Conservation (phyloP, 2,113 vertebrate species). For the mouse (Mus musculus) region DNA sequence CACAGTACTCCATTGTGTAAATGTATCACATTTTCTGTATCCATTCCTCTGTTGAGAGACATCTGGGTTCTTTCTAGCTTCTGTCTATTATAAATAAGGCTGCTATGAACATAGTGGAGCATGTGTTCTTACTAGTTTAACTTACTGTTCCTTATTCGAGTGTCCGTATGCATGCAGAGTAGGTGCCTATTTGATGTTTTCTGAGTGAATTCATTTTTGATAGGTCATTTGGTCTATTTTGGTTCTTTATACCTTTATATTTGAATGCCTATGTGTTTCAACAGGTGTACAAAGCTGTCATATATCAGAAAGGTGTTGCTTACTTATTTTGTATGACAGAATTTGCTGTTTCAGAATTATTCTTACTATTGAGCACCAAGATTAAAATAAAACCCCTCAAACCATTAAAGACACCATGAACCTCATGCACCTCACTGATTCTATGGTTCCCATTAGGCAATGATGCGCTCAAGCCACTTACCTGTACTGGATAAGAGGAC, state of each 20-base stretch:
- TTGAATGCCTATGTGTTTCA: not conserved
- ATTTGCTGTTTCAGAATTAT: slow-evolving; percentile 32
- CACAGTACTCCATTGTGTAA: too few relatives aligned
- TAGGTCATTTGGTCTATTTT: not conserved
- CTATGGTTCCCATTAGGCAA: not conserved
- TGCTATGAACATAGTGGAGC: too few relatives aligned
- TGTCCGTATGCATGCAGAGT: not conserved
- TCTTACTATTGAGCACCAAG: slow-evolving; percentile 28
- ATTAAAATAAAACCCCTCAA: not conserved
- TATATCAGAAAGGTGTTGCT: not conserved
- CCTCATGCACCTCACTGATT: not conserved
- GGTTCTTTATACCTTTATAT: not conserved
- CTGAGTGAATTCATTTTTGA: not conserved
- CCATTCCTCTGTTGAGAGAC: too few relatives aligned
- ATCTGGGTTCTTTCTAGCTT: too few relatives aligned
- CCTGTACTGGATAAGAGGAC: not conserved
- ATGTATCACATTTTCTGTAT: too few relatives aligned
- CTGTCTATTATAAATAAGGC: too few relatives aligned
- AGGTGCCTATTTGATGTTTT: slow-evolving; percentile 13
- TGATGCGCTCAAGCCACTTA: not conserved
- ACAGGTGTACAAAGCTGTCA: not conserved
- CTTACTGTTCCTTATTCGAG: not conserved
- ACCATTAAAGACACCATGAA: not conserved
- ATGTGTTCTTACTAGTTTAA: not conserved
- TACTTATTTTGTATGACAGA: not conserved